These are phyloP conservation scores for Ochropleura leucogaster DNA, from an alignment of 2,888 invertebrate species.

Conservation along the genomic window DNA sequence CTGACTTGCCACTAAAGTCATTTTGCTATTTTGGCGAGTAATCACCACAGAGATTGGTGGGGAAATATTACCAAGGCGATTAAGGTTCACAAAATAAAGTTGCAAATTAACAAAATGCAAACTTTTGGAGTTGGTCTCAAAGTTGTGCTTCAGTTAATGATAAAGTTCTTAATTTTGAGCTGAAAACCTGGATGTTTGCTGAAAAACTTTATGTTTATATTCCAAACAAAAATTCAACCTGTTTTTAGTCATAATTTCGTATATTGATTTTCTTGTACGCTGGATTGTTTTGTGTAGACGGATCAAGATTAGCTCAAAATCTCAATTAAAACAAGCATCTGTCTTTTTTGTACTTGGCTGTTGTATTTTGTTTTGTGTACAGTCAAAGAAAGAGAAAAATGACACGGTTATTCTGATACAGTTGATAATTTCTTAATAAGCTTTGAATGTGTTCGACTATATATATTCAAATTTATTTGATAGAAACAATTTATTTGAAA, in stretches of 20 bases:
- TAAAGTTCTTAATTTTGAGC: conserved; percentile 1
- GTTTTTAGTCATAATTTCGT: background rate
- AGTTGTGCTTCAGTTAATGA: conserved; percentile 7
- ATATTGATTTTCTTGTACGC: background rate
- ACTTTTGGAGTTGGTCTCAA: conserved; percentile 23
- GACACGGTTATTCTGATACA: too few relatives aligned
- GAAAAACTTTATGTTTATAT: background rate
- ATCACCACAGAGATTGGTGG: conserved; percentile 42
- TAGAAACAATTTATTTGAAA: too few relatives aligned
- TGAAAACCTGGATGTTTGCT: background rate
- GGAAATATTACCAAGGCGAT: conserved; percentile 34
- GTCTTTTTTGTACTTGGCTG: too few relatives aligned
- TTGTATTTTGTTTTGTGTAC: too few relatives aligned
- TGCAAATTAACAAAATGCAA: conserved; percentile 23
- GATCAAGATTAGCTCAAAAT: background rate
- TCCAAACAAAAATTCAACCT: too few relatives aligned
- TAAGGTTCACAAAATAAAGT: conserved; percentile 14
- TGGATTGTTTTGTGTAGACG: background rate
- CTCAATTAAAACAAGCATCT: background rate
- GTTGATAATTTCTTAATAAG: too few relatives aligned
- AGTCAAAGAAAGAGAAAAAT: too few relatives aligned
- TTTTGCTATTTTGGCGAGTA: conserved; percentile 58
- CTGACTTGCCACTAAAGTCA: conserved; percentile 53
- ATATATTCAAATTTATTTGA: too few relatives aligned
- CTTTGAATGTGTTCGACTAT: too few relatives aligned